phyloP scores from a whole-genome alignment of 2,113 vertebrate species.

The Alectura lathami region DNA sequence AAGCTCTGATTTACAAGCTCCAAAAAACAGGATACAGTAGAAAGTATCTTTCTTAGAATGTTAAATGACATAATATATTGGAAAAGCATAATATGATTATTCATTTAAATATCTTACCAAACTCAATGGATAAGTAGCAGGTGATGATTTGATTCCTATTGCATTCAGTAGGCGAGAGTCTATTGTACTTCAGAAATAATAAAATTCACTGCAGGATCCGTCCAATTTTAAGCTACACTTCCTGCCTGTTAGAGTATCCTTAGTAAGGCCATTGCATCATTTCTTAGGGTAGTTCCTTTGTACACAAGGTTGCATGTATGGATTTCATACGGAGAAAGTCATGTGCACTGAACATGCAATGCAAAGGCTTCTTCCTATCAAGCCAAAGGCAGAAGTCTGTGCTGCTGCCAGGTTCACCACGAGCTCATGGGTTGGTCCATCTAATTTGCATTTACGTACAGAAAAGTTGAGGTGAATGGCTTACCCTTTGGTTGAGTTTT shows the following conservation, averaged over 20 bases:
- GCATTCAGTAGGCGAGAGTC: not conserved
- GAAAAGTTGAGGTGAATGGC: not conserved
- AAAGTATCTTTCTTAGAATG: not conserved
- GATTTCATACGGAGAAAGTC: not conserved
- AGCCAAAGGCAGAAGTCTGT: not conserved
- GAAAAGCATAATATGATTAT: not conserved
- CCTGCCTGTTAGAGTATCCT: not conserved
- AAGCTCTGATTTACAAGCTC: not conserved
- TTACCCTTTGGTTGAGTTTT: not conserved
- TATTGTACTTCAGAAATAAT: not conserved
- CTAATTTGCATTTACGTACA: not conserved
- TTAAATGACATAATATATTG: not conserved
- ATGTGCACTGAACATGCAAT: accelerated
- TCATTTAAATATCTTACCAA: not conserved
- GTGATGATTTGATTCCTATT: not conserved
- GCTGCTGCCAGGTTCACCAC: not conserved
- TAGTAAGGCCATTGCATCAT: not conserved
- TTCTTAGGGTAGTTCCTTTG: not conserved
- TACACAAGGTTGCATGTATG: not conserved
- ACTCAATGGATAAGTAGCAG: not conserved
- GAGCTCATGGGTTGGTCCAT: not conserved
- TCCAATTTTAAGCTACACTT: not conserved
- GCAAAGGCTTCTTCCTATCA: not conserved
- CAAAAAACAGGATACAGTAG: not conserved
- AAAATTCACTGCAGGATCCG: not conserved